Percentiles rank a stretch among this genome's conserved stretches.
Conservation (phyloP, 2,113 vertebrate species). For the Bagarius yarrelli region DNA sequence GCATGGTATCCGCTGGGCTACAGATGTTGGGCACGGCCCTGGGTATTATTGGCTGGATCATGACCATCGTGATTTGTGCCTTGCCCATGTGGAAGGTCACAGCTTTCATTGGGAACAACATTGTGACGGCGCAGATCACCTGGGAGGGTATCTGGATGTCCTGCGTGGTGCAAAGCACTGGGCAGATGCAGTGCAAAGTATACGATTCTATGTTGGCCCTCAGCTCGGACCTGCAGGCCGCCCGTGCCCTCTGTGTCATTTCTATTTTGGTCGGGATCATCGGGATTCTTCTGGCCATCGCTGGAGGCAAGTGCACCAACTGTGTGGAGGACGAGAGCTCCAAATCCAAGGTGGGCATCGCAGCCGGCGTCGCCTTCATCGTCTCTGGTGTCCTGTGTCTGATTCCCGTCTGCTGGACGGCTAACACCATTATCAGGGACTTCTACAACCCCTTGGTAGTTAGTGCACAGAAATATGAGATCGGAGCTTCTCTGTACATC, state of each 20-base stretch:
- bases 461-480: constrained; percentile 75
- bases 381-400: constrained; percentile 75
- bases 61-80: constrained; percentile 75
- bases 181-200: constrained; percentile 93
- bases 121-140: constrained; percentile 81
- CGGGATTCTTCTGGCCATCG: constrained; percentile 74
- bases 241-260: constrained; percentile 80
- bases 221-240: constrained; percentile 80
- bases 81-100: constrained; percentile 89
- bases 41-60: constrained; percentile 85
- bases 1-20: constrained; percentile 83
- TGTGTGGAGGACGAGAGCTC: constrained; percentile 80
- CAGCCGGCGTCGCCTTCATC: constrained; percentile 76
- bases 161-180: constrained; percentile 92
- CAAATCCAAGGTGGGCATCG: constrained; percentile 79
- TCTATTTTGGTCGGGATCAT: constrained; percentile 77
- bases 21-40: constrained; percentile 86
- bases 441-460: constrained; percentile 81
- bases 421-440: constrained; percentile 76
- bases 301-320: constrained; percentile 90
- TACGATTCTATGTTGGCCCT: constrained; percentile 87
- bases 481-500: constrained; percentile 85
- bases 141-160: constrained; percentile 97
- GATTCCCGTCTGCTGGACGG: constrained; percentile 85
- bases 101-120: constrained; percentile 82